Conservation (phyloP, 2,113 vertebrate species). For the Melanerpes aurifrons region DNA sequence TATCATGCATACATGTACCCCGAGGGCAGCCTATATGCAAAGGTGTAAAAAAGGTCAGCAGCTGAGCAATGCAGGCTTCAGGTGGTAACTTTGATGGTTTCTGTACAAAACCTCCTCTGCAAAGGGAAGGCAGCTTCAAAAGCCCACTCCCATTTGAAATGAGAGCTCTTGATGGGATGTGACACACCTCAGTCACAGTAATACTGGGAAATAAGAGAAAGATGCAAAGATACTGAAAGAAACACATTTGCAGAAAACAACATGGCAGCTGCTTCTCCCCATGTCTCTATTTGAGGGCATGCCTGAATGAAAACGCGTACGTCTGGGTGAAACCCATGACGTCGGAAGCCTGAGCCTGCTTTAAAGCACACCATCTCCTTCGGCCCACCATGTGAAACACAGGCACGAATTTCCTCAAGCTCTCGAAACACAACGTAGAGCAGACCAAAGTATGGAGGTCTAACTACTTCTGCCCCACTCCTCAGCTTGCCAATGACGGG, state of each 20-base stretch:
- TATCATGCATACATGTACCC: too few relatives aligned
- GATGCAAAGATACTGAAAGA: rapidly evolving
- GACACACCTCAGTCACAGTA: background rate
- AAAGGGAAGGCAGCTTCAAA: background rate
- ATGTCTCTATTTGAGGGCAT: rapidly evolving
- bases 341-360: rapidly evolving
- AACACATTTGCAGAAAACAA: background rate
- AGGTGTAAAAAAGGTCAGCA: background rate
- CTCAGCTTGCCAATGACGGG: too few relatives aligned
- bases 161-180: rapidly evolving
- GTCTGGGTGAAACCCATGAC: rapidly evolving
- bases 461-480: rapidly evolving
- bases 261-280: background rate
- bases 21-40: rapidly evolving
- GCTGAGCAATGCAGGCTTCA: background rate
- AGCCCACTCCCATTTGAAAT: background rate
- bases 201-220: rapidly evolving
- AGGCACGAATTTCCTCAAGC: rapidly evolving
- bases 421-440: rapidly evolving
- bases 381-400: rapidly evolving
- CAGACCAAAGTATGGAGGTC: rapidly evolving
- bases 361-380: rapidly evolving
- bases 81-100: background rate
- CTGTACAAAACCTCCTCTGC: background rate
- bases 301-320: background rate